Evolutionary conservation across 1,140 invertebrate genomes (phyloP).

Genomic region (Anagrus nilaparvatae): DNA sequence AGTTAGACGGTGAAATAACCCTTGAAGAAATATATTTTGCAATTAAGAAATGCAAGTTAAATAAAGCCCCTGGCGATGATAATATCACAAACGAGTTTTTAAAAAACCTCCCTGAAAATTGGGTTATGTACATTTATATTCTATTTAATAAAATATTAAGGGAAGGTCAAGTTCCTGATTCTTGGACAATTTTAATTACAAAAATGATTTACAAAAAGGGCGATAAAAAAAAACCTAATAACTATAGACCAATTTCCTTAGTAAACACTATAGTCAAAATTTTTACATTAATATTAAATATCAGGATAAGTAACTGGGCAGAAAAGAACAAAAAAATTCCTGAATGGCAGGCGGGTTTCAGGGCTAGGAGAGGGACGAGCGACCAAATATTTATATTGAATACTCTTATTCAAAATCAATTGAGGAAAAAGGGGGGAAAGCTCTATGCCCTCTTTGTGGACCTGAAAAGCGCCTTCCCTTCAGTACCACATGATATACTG

Average conservation of each 20-base stretch:
- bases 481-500: slow-evolving; percentile 19
- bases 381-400: slow-evolving; percentile 18
- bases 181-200: slow-evolving; percentile 1
- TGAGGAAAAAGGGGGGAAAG: too few relatives aligned
- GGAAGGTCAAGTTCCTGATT: slow-evolving; percentile 6
- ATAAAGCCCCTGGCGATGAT: background rate
- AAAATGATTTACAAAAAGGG: background rate
- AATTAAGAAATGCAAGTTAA: background rate
- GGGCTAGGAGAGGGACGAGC: slow-evolving; percentile 10
- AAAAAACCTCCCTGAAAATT: background rate
- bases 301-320: slow-evolving; percentile 20
- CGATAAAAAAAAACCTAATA: too few relatives aligned
- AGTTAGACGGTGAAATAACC: too few relatives aligned
- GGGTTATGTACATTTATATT: background rate
- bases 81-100: background rate
- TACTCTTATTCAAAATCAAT: slow-evolving; percentile 15
- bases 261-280: slow-evolving; percentile 8
- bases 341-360: too few relatives aligned
- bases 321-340: too few relatives aligned
- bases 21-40: too few relatives aligned
- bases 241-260: too few relatives aligned
- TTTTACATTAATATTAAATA: slow-evolving; percentile 14
- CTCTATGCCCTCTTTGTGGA: too few relatives aligned
- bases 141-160: slow-evolving; percentile 6
- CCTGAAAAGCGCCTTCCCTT: too few relatives aligned